Base-by-base conservation (phyloP, 2,888 invertebrate genomes). In the Hetaerina titia region DNA sequence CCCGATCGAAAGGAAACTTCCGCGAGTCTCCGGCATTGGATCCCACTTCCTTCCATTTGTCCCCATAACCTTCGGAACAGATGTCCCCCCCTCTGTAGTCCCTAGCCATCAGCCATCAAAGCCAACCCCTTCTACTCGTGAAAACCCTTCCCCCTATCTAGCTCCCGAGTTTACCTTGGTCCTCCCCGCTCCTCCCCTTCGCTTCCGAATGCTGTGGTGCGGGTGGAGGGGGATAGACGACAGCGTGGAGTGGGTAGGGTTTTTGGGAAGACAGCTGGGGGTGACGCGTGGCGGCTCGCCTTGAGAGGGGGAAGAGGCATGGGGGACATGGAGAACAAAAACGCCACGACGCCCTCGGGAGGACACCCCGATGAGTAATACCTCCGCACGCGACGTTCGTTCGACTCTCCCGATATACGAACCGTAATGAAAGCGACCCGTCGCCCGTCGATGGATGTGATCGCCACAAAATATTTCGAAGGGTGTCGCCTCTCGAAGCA, bases 11-110 rank as follows among this genome's bases (percentile, higher is more conserved):
- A 60, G 31, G 74, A 92, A 74, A 31, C 92, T 92, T 92, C 60
- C 90, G 90, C 63, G 31, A 31, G 64, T 64, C 90, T 45, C 64
- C 69, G n/a, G 64, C 63, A 90, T 90, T 64, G 90, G 64, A 90
- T 64, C 45, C 90, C 64, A 64, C 31, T 64, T 90, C 64, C 64
- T 81, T 69, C 69, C n/a, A n/a, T 69, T 69, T 69, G 22, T 8
- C 69, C 11, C 31, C 81, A 11, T 11, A 31, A 31, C 11, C 31
- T 15, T 81, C 31, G 11, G 31, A 81, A 11, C 81, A 81, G 81
- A 81, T 81, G 81, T 81, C 81, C n/a, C 31, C 81, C 15, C 81
- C 4, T 25, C 60, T 25, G 0, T 31, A 15, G 31, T 31, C 69
- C 69, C 64, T 57, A 13, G 92, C 69, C 69, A 17, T 92, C 69